Percentiles rank a stretch among this genome's conserved stretches.
These are phyloP conservation scores for Manis javanica DNA, from an alignment of 2,797 vertebrate genomes.

Conservation along the genomic window DNA sequence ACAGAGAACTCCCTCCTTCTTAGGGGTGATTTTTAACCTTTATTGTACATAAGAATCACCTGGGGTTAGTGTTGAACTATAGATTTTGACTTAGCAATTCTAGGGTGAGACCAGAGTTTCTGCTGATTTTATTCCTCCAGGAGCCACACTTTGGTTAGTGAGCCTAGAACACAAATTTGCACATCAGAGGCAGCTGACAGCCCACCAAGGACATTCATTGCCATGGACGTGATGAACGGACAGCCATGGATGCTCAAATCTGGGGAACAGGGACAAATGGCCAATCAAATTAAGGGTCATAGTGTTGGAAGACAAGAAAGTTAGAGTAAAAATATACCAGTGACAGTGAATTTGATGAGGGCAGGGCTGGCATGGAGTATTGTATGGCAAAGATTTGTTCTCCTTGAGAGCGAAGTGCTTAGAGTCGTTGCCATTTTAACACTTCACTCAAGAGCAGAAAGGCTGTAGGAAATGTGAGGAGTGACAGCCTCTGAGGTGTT, in stretches of 20 bases:
- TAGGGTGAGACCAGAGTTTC: not conserved
- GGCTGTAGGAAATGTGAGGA: not conserved
- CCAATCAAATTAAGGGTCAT: not conserved
- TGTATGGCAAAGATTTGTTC: not conserved
- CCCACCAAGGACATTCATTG: not conserved
- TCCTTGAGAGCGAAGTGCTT: not conserved
- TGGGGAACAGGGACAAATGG: not conserved
- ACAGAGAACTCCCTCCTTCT: not conserved
- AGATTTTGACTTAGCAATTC: not conserved
- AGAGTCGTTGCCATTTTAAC: not conserved
- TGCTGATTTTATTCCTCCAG: not conserved
- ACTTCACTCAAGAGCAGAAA: not conserved
- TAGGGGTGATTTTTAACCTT: not conserved
- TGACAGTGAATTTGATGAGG: not conserved
- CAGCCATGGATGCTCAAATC: not conserved
- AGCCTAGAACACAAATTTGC: not conserved
- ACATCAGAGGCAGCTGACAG: not conserved
- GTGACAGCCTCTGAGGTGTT: not conserved
- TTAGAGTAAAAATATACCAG: not conserved
- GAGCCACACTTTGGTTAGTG: not conserved
- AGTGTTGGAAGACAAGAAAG: not conserved
- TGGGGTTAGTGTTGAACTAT: not conserved
- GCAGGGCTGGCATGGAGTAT: not conserved
- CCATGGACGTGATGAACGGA: not conserved
- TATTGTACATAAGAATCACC: not conserved